phyloP scores from a whole-genome alignment of 2,888 invertebrate genomes.

The Cheilosia variabilis region DNA sequence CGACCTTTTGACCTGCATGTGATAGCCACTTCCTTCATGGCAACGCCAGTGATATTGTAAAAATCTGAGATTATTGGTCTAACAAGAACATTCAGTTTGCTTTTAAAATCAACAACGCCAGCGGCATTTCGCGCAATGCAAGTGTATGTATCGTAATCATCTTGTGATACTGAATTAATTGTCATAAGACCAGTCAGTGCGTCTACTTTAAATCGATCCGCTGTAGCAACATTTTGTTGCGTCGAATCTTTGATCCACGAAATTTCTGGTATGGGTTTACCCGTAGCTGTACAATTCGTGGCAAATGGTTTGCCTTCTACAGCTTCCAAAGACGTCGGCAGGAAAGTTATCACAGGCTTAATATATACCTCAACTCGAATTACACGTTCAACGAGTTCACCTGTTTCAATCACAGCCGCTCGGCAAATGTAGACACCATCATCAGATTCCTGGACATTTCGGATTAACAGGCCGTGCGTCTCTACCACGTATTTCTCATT shows the following conservation, averaged over 20 bases:
- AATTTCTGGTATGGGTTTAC: conserved; percentile 93
- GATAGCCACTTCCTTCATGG: conserved; percentile 87
- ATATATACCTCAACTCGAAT: conserved; percentile 93
- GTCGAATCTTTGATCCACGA: conserved; percentile 92
- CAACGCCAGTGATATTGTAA: conserved; percentile 88
- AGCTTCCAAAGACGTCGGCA: conserved; percentile 87
- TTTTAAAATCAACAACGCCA: conserved; percentile 88
- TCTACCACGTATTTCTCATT: conserved; percentile 90
- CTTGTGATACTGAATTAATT: conserved; percentile 89
- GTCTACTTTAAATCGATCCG: conserved; percentile 87
- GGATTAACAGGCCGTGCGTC: conserved; percentile 90
- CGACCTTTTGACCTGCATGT: conserved; percentile 92
- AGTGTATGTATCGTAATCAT: conserved; percentile 91
- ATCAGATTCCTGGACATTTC: conserved; percentile 91
- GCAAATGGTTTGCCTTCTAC: conserved; percentile 92
- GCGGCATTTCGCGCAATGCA: conserved; percentile 93
- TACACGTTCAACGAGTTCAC: conserved; percentile 89
- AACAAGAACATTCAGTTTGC: conserved; percentile 89
- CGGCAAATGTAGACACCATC: conserved; percentile 94
- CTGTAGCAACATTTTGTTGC: conserved; percentile 89
- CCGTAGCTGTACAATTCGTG: conserved; percentile 90
- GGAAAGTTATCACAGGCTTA: conserved; percentile 88
- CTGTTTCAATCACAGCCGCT: conserved; percentile 92
- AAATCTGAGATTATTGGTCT: conserved; percentile 92
- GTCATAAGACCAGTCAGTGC: conserved; percentile 89